Percentiles rank a stretch among this genome's conserved stretches.
These are phyloP conservation scores for Scelioninae gen. 2 DNA, from an alignment of 2,888 invertebrate genomes.

Conservation along the genomic window DNA sequence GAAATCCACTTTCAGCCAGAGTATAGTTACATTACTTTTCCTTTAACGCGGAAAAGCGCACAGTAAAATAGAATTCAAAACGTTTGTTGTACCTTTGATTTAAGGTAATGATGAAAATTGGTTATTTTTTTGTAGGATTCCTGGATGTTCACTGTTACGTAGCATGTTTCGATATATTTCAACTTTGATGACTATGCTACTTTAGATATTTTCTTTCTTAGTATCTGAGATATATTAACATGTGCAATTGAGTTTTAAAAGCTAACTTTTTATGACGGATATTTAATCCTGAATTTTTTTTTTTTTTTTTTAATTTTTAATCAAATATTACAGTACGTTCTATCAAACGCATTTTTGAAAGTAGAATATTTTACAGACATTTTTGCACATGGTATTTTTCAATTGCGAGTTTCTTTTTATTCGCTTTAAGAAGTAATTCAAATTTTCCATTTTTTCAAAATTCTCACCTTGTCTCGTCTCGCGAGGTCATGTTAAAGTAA, in stretches of 20 bases:
- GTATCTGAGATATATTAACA: constrained; percentile 29
- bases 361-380: constrained; percentile 28
- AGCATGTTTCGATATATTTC: constrained; percentile 51
- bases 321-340: no score
- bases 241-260: constrained; percentile 35
- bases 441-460: constrained; percentile 33
- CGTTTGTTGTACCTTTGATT: constrained; percentile 51
- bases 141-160: constrained; percentile 50
- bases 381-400: constrained; percentile 39
- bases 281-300: background rate
- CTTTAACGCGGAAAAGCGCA: background rate
- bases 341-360: constrained; percentile 13
- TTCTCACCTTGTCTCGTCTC: constrained; percentile 60
- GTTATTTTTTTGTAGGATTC: constrained; percentile 44
- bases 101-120: constrained; percentile 30
- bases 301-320: no score
- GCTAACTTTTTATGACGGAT: background rate
- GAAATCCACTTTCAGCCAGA: background rate
- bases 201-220: constrained; percentile 31
- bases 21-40: background rate
- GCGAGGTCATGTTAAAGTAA: constrained; percentile 22
- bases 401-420: constrained; percentile 22
- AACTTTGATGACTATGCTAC: constrained; percentile 29
- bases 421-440: constrained; percentile 16
- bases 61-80: background rate